phyloP scores from a whole-genome alignment of 1,140 invertebrate genomes.

The Hypsibius dujardini region DNA sequence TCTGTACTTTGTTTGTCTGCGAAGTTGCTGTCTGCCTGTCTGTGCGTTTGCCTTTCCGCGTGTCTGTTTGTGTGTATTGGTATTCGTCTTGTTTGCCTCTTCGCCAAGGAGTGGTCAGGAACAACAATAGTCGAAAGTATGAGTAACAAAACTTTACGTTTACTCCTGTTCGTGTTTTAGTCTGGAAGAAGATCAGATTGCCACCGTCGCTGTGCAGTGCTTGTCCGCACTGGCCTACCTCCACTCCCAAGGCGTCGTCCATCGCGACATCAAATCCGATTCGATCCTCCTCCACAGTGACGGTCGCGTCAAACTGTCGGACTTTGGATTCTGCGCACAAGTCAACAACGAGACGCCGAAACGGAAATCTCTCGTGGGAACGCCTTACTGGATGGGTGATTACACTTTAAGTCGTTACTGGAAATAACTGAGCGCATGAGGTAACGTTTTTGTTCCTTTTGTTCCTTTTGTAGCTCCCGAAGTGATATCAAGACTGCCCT shows the following conservation, averaged over 20 bases:
- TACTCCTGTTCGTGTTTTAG: slow-evolving; percentile 36
- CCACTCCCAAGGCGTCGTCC: slow-evolving; percentile 85
- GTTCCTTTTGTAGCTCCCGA: slow-evolving; percentile 41
- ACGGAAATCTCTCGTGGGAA: slow-evolving; percentile 87
- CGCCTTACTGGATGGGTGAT: slow-evolving; percentile 93
- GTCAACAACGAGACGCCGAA: slow-evolving; percentile 81
- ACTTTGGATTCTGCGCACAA: slow-evolving; percentile 98
- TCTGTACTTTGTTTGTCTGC: no score
- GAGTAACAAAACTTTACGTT: no score
- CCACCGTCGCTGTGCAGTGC: slow-evolving; percentile 86
- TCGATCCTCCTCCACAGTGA: slow-evolving; percentile 89
- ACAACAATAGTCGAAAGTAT: no score
- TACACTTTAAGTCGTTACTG: background rate
- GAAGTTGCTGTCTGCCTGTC: no score
- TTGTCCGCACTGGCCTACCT: slow-evolving; percentile 85
- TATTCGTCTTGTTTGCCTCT: no score
- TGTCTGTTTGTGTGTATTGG: no score
- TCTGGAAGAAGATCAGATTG: slow-evolving; percentile 96
- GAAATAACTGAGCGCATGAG: background rate
- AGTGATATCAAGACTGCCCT: slow-evolving; percentile 85
- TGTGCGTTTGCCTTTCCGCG: no score
- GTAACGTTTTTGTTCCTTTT: slow-evolving; percentile 8
- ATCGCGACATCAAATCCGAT: slow-evolving; percentile 94
- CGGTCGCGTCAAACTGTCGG: slow-evolving; percentile 76
- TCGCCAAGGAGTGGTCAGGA: no score